Evolutionary conservation across 2,888 invertebrate genomes (phyloP).

Genomic region (Zelleria hepariella): DNA sequence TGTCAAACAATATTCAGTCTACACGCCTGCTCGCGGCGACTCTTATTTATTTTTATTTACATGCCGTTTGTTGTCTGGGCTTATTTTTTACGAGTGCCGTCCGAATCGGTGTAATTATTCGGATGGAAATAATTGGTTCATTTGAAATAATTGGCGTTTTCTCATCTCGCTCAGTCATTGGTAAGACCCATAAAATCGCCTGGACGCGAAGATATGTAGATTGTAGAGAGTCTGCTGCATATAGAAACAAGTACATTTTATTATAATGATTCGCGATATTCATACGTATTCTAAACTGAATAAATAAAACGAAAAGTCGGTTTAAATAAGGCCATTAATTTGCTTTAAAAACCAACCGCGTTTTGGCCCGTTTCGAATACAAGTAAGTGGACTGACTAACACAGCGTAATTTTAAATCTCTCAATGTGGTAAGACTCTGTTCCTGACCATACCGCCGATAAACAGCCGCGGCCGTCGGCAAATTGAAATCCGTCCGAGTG

Average conservation of each 20-base stretch:
- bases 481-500: slow-evolving; percentile 66
- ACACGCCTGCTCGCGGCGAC: slow-evolving; percentile 37
- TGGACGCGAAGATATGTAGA: no score
- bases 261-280: no score
- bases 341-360: no score
- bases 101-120: slow-evolving; percentile 29
- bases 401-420: not conserved
- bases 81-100: slow-evolving; percentile 35
- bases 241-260: no score
- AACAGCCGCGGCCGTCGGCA: slow-evolving; percentile 52
- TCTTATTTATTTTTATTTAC: slow-evolving; percentile 46
- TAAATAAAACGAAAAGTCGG: no score
- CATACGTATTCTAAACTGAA: no score
- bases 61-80: slow-evolving; percentile 31
- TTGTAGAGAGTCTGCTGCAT: no score
- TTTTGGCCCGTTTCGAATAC: no score
- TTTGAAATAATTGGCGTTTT: no score
- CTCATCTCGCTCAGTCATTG: no score
- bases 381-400: no score
- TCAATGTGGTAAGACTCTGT: slow-evolving; percentile 16
- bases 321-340: no score
- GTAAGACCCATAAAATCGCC: not conserved
- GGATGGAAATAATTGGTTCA: not conserved
- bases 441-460: slow-evolving; percentile 32
- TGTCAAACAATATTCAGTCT: slow-evolving; percentile 51